phyloP scores from a whole-genome alignment of 2,888 invertebrate species.

The Tipula confusa region DNA sequence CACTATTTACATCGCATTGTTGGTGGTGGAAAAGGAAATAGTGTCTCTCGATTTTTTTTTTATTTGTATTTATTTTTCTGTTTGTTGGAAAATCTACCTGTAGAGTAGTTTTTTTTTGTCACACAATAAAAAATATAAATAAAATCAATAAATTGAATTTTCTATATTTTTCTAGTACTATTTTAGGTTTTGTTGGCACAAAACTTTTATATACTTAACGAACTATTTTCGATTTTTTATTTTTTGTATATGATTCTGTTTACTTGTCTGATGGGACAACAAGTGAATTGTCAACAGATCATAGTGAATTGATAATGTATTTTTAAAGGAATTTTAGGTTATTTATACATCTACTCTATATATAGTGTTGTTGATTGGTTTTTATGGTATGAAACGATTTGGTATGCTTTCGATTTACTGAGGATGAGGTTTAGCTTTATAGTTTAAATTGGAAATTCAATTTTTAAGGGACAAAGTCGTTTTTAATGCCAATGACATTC shows the following conservation, averaged over 20 bases:
- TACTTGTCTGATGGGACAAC: background rate
- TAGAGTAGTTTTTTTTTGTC: background rate
- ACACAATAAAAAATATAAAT: background rate
- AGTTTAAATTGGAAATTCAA: too few species aligned
- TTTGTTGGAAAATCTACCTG: background rate
- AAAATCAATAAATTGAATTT: background rate
- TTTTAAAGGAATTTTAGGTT: background rate
- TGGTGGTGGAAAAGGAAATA: background rate
- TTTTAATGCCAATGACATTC: too few species aligned
- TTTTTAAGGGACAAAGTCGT: too few species aligned
- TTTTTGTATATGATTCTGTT: background rate
- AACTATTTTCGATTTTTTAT: background rate
- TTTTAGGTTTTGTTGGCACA: background rate
- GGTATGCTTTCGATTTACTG: too few species aligned
- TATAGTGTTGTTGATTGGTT: too few species aligned
- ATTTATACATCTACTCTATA: too few species aligned
- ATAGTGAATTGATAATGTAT: background rate
- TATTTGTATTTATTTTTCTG: background rate
- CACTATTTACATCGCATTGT: background rate
- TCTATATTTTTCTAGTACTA: background rate
- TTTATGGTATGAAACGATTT: too few species aligned
- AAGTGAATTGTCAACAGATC: constrained; percentile 25
- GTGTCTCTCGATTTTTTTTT: background rate
- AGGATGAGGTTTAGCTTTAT: too few species aligned
- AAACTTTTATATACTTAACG: background rate